phyloP scores from a whole-genome alignment of 2,797 vertebrate species.

The Darevskia mixta region DNA sequence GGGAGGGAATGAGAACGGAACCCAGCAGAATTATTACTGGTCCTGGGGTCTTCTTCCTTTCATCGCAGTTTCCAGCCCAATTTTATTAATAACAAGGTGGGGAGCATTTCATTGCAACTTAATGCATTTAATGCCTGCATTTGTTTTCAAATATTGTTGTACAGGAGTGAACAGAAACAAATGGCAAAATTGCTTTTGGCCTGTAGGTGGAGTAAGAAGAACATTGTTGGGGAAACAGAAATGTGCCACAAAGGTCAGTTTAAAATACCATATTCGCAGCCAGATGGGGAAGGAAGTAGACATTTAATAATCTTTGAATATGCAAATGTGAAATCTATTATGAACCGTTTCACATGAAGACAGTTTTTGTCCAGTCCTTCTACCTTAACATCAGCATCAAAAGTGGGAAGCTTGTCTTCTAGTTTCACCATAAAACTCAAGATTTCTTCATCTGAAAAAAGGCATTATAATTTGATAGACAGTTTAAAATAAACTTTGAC shows the following conservation, averaged over 20 bases:
- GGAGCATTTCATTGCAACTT: neutral
- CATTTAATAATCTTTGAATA: neutral
- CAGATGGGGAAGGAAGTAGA: neutral
- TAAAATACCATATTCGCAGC: neutral
- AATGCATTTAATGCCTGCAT: neutral
- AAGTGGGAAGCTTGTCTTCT: neutral
- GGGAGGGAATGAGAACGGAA: neutral
- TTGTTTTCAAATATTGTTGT: neutral
- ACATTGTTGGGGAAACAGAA: neutral
- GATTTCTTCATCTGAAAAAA: neutral
- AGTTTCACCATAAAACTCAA: neutral
- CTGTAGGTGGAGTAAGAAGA: constrained; percentile 41
- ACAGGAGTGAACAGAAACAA: neutral
- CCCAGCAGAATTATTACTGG: neutral
- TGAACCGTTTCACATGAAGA: neutral
- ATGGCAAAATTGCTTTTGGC: constrained; percentile 9
- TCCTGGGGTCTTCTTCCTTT: neutral
- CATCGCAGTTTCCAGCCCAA: no score
- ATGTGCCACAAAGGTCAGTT: neutral
- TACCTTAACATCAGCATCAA: neutral
- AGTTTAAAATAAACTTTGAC: neutral
- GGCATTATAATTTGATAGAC: neutral
- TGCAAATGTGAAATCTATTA: neutral
- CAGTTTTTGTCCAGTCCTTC: neutral
- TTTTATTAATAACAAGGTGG: neutral